Conservation (phyloP, 2,113 vertebrate genomes). For the Ploceus nigricollis region DNA sequence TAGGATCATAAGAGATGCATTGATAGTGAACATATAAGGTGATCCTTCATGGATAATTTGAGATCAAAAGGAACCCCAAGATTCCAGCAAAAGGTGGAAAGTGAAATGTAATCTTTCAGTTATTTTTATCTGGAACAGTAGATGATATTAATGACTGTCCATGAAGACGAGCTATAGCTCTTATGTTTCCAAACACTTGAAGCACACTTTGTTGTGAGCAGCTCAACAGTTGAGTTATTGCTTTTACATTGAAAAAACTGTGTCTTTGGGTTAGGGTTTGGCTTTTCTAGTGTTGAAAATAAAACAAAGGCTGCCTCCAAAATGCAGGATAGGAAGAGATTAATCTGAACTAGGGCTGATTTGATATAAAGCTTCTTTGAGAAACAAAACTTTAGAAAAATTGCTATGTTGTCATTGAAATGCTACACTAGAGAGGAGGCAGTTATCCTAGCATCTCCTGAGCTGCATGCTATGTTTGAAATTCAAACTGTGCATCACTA, state of each 20-base stretch:
- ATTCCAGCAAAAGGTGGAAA: constrained; percentile 47
- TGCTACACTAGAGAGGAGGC: background rate
- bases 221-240: background rate
- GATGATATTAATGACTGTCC: background rate
- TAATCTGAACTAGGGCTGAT: background rate
- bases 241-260: background rate
- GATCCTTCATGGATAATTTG: constrained; percentile 22
- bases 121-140: constrained; percentile 43
- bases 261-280: background rate
- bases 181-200: background rate
- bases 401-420: background rate
- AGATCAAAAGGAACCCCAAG: constrained; percentile 53
- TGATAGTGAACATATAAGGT: background rate
- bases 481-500: background rate
- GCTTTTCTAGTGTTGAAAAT: background rate
- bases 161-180: background rate
- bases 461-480: background rate
- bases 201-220: background rate
- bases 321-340: background rate
- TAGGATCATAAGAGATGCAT: background rate
- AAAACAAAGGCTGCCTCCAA: background rate
- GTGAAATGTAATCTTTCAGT: constrained; percentile 46
- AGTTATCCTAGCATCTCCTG: background rate
- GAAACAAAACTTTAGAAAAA: background rate
- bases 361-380: background rate